Conservation (phyloP, 1,140 invertebrate species). For the Drosophila insularis region DNA sequence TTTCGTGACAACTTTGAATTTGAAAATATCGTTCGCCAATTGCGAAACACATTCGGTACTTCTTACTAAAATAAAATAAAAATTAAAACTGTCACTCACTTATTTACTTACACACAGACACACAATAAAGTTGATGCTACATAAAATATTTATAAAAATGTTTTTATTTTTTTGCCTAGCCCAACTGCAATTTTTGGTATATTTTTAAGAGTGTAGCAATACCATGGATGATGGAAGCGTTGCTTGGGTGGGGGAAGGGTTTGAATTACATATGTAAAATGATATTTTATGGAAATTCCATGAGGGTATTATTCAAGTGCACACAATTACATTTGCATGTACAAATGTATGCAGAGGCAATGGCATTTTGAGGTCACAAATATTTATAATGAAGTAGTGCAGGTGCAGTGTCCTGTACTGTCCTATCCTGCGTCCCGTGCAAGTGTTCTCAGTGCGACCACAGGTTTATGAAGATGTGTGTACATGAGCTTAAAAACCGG, state of each 20-base stretch:
- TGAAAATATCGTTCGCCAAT: neutral
- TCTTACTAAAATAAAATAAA: neutral
- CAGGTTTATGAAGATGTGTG: constrained; percentile 34
- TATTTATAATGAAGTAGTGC: constrained; percentile 64
- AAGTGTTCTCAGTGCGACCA: neutral
- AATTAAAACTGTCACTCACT: neutral
- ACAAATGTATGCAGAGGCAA: neutral
- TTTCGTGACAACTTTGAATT: too few species aligned
- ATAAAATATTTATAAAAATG: constrained; percentile 57
- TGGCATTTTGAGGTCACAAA: constrained; percentile 36
- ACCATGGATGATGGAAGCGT: neutral
- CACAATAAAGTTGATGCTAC: constrained; percentile 42
- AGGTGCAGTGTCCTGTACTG: constrained; percentile 12
- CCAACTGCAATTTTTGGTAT: constrained; percentile 38
- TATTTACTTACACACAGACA: constrained; percentile 10
- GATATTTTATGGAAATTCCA: constrained; percentile 51
- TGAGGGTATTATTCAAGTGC: constrained; percentile 47
- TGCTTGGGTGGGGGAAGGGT: neutral
- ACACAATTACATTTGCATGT: constrained; percentile 33
- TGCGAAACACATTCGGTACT: constrained; percentile 33
- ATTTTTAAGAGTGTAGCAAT: constrained; percentile 10
- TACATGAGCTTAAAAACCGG: constrained; percentile 3
- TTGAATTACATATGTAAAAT: constrained; percentile 50
- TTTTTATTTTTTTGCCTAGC: constrained; percentile 31
- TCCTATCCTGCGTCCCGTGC: neutral